Evolutionary conservation across 2,797 vertebrate genomes (phyloP).

Genomic region (Chelidonichthys spinosus): DNA sequence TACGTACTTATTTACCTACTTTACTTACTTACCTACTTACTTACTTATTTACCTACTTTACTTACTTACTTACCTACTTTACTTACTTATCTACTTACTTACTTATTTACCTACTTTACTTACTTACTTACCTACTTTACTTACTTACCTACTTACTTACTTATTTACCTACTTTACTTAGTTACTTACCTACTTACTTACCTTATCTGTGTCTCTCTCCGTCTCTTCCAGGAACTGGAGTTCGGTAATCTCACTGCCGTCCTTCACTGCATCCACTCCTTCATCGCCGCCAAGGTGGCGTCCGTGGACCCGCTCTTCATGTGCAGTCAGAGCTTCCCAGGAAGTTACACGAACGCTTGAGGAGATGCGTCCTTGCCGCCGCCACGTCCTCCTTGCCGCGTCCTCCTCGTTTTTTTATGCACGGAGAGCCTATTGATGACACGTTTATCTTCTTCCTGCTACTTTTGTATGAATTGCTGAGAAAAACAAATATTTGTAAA

Average conservation of each 20-base stretch:
- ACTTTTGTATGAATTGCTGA: slow-evolving; percentile 87
- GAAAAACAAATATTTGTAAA: slow-evolving; percentile 54
- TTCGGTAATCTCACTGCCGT: slow-evolving; percentile 92
- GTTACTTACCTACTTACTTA: no score
- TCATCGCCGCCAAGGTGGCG: slow-evolving; percentile 95
- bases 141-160: no score
- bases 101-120: no score
- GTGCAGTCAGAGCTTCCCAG: slow-evolving; percentile 87
- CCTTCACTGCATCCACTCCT: slow-evolving; percentile 94
- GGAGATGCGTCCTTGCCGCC: slow-evolving; percentile 67
- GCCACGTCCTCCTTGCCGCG: slow-evolving; percentile 63
- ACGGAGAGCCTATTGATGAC: slow-evolving; percentile 70
- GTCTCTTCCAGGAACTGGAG: slow-evolving; percentile 89
- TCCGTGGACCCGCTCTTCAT: slow-evolving; percentile 93
- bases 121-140: no score
- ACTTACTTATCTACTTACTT: no score
- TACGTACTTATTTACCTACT: no score
- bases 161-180: no score
- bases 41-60: no score
- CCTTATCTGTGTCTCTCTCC: slow-evolving; percentile 2
- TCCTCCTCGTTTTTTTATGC: slow-evolving; percentile 80
- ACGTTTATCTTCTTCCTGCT: slow-evolving; percentile 82
- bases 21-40: no score
- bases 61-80: no score
- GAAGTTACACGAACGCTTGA: slow-evolving; percentile 87